Evolutionary conservation across 2,113 vertebrate genomes (phyloP), one percentile per base, ranked within the genome.

Genomic region (Mandrillus leucophaeus): DNA sequence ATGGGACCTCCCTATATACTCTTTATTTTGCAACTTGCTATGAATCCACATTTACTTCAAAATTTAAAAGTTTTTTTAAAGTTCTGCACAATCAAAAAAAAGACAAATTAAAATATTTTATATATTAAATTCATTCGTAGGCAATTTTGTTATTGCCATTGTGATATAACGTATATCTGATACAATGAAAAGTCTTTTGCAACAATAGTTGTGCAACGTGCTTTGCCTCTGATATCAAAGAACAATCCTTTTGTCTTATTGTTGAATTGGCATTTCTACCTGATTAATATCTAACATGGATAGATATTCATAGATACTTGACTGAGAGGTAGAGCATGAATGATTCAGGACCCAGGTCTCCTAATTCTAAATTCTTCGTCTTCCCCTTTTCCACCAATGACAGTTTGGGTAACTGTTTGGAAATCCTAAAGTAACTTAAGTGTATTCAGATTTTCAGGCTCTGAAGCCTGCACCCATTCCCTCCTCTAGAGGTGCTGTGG

Each of bases 341-440:
- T 38, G 43, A 79, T 30, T 83, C 35, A 93, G 48, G 75, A 52
- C 22, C 3, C 22, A 43, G 10, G 14, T 79, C 61, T 61, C 43
- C 32, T n/a, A n/a, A 73, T 45, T 92, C 68, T 78, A 91, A 52
- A 80, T 52, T 70, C 43, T 35, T 57, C 22, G 23, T 30, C 78
- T 86, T 81, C 16, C 35, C 16, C 4, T 50, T 92, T 90, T 48
- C 38, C 16, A 66, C 48, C 80, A 50, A 14, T n/a, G 57, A 75
- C 64, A 35, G 3, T 88, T 81, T 79, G 55, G 45, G 40, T 12
- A 61, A 59, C 88, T 90, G 6, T 61, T 66, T 73, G 32, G 68
- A 97, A 97, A 91, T 40, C 48, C 27, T 43, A 70, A 79, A 40
- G 82, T 70, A 81, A 85, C 20, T 45, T 93, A 32, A 57, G 52